Percentiles rank a stretch among this genome's conserved stretches.
phyloP scores from a whole-genome alignment of 2,888 invertebrate species.

The Hyppa rectilinea region DNA sequence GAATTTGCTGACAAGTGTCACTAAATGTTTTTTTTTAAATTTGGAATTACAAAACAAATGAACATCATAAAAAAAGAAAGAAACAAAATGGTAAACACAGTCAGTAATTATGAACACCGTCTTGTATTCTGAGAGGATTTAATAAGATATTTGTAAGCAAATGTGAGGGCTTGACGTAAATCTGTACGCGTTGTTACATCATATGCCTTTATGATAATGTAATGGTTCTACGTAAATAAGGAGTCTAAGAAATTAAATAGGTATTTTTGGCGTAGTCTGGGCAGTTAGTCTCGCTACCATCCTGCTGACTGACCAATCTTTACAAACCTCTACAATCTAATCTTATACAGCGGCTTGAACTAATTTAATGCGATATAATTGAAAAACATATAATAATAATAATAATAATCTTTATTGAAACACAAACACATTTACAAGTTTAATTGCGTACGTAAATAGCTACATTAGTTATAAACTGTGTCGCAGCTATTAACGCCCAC shows the following conservation, averaged over 20 bases:
- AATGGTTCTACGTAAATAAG: conserved; percentile 7
- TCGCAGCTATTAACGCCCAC: too few relatives aligned
- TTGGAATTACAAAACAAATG: too few relatives aligned
- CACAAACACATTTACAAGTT: too few relatives aligned
- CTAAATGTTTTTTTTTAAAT: too few relatives aligned
- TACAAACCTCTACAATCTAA: too few relatives aligned
- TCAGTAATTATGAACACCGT: conserved; percentile 63
- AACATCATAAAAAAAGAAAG: conserved; percentile 36
- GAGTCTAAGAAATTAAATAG: too few relatives aligned
- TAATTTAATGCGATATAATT: neutral
- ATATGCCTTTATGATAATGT: conserved; percentile 21
- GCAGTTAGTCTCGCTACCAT: neutral
- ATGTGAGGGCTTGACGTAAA: conserved; percentile 64
- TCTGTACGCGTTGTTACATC: conserved; percentile 27
- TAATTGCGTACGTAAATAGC: too few relatives aligned
- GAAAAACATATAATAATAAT: too few relatives aligned
- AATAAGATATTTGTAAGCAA: conserved; percentile 70
- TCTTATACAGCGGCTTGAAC: neutral
- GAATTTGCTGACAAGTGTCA: too few relatives aligned
- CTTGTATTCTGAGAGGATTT: conserved; percentile 55
- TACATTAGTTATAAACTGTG: too few relatives aligned
- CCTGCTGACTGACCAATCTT: too few relatives aligned
- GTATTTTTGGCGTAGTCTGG: neutral
- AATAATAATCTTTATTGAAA: too few relatives aligned
- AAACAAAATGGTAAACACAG: conserved; percentile 40